Conservation (phyloP, 1,140 invertebrate genomes). For the Lanistes nyassanus region DNA sequence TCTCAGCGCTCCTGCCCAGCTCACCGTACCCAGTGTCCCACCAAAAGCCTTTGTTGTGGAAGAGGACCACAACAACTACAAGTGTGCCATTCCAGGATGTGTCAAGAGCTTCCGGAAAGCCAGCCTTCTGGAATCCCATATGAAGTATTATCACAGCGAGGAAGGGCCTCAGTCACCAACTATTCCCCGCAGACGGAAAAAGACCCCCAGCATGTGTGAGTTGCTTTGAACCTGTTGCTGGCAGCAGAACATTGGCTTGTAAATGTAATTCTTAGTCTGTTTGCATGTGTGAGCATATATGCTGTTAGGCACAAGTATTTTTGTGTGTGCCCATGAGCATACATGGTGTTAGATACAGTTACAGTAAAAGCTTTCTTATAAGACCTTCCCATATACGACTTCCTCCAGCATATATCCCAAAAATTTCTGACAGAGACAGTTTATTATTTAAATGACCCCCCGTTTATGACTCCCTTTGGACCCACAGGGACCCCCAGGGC, state of each 20-base stretch:
- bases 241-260: not conserved
- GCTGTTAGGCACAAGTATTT: not conserved
- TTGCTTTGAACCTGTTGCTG: not conserved
- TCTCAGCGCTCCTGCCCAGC: not conserved
- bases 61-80: slow-evolving; percentile 67
- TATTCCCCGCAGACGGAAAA: slow-evolving; percentile 40
- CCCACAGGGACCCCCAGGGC: too few species aligned
- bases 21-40: slow-evolving; percentile 33
- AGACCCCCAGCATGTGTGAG: slow-evolving; percentile 59
- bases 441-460: too few species aligned
- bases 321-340: not conserved
- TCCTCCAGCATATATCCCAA: too few species aligned
- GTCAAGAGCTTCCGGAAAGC: slow-evolving; percentile 90
- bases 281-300: not conserved
- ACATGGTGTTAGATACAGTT: too few species aligned
- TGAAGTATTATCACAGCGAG: slow-evolving; percentile 64
- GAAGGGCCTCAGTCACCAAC: slow-evolving; percentile 24
- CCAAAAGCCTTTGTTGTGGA: slow-evolving; percentile 65
- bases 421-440: too few species aligned
- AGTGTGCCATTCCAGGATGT: slow-evolving; percentile 84
- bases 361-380: too few species aligned
- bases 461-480: too few species aligned
- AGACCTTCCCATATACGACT: too few species aligned
- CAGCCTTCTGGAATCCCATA: slow-evolving; percentile 75
- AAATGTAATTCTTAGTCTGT: not conserved